Percentiles rank a stretch among this genome's conserved stretches.
phyloP scores from a whole-genome alignment of 2,888 invertebrate species.

The Dendrolimus pini region DNA sequence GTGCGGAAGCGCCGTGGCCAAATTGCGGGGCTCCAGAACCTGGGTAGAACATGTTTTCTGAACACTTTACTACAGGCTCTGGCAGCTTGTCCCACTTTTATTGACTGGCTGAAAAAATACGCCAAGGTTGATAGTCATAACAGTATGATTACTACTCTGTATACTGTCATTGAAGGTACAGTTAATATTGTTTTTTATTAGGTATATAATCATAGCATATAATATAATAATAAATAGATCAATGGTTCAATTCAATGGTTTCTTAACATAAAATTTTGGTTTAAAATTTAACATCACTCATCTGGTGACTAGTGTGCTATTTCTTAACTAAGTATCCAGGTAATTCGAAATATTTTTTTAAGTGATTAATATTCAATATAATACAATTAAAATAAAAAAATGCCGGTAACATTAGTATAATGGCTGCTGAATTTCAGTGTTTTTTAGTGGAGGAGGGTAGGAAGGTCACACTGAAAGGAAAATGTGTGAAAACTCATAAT shows the following conservation, averaged over 20 bases:
- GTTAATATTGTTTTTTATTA: background rate
- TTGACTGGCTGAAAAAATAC: conserved; percentile 86
- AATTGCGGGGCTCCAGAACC: conserved; percentile 90
- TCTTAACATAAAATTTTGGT: background rate
- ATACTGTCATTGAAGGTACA: conserved; percentile 84
- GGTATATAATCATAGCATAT: no score
- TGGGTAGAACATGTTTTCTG: conserved; percentile 95
- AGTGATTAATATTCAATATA: no score
- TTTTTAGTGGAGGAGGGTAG: no score
- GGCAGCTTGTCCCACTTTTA: conserved; percentile 90
- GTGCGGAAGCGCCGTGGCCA: conserved; percentile 81
- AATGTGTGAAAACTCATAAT: no score
- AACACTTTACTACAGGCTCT: conserved; percentile 94
- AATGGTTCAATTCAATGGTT: background rate
- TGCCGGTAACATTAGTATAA: no score
- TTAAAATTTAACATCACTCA: no score
- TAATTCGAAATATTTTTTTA: no score
- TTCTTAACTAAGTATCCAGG: no score
- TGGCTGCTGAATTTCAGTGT: no score
- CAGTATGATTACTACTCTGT: conserved; percentile 84
- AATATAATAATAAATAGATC: background rate
- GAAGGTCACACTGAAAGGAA: no score
- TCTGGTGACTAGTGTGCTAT: no score
- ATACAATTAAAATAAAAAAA: no score
- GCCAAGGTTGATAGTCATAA: conserved; percentile 79